A percentile compares a stretch with the other conserved stretches of the same genome.
Conservation (phyloP, 1,140 invertebrate genomes). For the Drosophila bocki region DNA sequence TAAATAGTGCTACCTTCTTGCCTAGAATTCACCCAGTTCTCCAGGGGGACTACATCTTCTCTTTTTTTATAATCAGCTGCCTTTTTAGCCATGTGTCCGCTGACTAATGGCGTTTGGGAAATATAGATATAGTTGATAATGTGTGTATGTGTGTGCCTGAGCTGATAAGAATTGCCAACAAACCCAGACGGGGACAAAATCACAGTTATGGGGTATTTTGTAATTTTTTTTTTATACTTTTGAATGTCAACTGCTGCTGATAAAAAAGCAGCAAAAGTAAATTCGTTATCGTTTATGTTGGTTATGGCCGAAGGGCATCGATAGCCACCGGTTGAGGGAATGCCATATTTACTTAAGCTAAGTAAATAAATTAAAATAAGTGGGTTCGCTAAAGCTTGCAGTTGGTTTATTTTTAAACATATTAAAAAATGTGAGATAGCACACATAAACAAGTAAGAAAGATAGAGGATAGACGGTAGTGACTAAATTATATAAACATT, state of each 20-base stretch:
- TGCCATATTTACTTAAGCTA: conserved; percentile 8
- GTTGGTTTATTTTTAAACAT: neutral
- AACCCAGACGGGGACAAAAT: conserved; percentile 27
- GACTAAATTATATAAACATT: neutral
- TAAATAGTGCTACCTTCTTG: conserved; percentile 3
- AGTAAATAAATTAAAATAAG: conserved; percentile 1
- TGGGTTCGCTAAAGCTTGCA: neutral
- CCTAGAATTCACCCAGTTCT: conserved; percentile 1
- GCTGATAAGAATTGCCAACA: conserved; percentile 63
- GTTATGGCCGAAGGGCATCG: conserved; percentile 19
- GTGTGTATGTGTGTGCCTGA: conserved; percentile 10
- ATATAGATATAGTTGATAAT: too few species aligned
- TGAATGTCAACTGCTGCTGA: conserved; percentile 65
- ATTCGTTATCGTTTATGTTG: conserved; percentile 40
- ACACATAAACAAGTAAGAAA: neutral
- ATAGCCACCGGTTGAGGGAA: conserved; percentile 2
- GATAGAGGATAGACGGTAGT: neutral
- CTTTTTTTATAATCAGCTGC: conserved; percentile 10
- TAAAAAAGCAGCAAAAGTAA: conserved; percentile 55
- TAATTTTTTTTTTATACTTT: conserved; percentile 26
- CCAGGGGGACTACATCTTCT: conserved; percentile 1
- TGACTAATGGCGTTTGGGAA: conserved; percentile 55
- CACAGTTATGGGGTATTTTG: conserved; percentile 9
- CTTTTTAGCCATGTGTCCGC: conserved; percentile 11
- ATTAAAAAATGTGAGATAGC: neutral